Conservation (phyloP, 2,113 vertebrate species). For the Panurus biarmicus region DNA sequence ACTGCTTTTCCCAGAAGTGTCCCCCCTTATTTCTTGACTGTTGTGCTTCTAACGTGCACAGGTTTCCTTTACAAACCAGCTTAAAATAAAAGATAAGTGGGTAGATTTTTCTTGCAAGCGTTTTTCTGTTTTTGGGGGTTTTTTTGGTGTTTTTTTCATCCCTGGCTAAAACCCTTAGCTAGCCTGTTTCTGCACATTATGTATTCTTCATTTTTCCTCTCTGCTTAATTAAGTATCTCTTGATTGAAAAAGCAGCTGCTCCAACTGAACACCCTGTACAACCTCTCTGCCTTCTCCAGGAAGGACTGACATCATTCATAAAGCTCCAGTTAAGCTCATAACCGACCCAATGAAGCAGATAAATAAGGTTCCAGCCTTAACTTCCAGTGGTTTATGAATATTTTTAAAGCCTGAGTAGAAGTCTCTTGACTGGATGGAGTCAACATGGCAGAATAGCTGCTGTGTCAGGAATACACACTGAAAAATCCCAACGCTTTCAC, state of each 20-base stretch:
- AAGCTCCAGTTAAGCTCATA: background rate
- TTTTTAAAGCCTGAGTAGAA: background rate
- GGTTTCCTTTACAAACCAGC: background rate
- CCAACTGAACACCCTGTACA: background rate
- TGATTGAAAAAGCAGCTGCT: conserved; percentile 30
- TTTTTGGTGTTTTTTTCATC: background rate
- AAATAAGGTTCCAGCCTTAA: background rate
- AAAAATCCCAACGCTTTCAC: background rate
- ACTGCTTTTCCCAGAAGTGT: background rate
- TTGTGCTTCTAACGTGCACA: background rate
- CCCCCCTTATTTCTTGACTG: background rate
- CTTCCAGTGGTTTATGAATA: background rate
- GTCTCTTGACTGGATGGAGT: background rate
- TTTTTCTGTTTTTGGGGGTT: too few species aligned
- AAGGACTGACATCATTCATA: background rate
- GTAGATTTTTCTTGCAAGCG: background rate
- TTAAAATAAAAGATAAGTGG: background rate
- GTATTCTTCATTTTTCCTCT: background rate
- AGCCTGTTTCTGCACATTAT: background rate
- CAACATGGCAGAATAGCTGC: background rate
- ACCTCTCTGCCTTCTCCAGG: background rate
- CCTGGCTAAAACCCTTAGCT: background rate
- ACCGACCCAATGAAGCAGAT: background rate
- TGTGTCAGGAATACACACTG: background rate
- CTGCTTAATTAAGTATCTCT: conserved; percentile 25